A percentile compares a stretch with the other conserved stretches of the same genome.
phyloP scores from a whole-genome alignment of 2,113 vertebrate genomes.

The Cyphomyrus discorhynchus region DNA sequence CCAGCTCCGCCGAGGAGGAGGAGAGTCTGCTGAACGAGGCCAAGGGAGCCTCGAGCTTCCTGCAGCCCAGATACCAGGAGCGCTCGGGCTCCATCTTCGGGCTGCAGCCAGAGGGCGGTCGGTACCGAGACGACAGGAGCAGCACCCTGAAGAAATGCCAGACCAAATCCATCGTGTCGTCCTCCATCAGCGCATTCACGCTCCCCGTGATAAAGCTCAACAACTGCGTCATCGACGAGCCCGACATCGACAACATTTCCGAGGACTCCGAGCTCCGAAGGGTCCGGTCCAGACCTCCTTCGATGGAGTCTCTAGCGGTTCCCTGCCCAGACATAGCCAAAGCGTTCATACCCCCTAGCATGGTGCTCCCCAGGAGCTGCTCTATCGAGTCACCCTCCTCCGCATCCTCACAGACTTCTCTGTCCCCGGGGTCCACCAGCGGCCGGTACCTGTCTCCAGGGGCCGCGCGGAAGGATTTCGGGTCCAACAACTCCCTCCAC shows the following conservation, averaged over 20 bases:
- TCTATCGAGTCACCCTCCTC: slow-evolving; percentile 63
- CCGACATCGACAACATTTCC: slow-evolving; percentile 85
- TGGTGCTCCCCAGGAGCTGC: slow-evolving; percentile 67
- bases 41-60: slow-evolving; percentile 55
- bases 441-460: slow-evolving; percentile 85
- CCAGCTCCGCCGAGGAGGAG: slow-evolving; percentile 69
- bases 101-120: slow-evolving; percentile 62
- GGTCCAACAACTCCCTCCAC: slow-evolving; percentile 88
- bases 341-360: slow-evolving; percentile 59
- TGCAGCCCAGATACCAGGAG: slow-evolving; percentile 75
- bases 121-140: slow-evolving; percentile 60
- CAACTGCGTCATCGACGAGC: slow-evolving; percentile 96
- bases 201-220: slow-evolving; percentile 98
- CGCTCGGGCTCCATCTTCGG: slow-evolving; percentile 62
- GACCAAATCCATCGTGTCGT: slow-evolving; percentile 91
- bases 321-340: slow-evolving; percentile 68
- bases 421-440: slow-evolving; percentile 63
- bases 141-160: slow-evolving; percentile 70
- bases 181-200: slow-evolving; percentile 91
- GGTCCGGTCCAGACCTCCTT: slow-evolving; percentile 61
- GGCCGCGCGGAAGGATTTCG: slow-evolving; percentile 81
- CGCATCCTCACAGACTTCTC: slow-evolving; percentile 66
- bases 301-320: slow-evolving; percentile 77
- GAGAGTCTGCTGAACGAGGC: slow-evolving; percentile 66
- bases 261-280: slow-evolving; percentile 70